Evolutionary conservation across 2,797 vertebrate genomes (phyloP).

Genomic region (Sebastes oblongus): DNA sequence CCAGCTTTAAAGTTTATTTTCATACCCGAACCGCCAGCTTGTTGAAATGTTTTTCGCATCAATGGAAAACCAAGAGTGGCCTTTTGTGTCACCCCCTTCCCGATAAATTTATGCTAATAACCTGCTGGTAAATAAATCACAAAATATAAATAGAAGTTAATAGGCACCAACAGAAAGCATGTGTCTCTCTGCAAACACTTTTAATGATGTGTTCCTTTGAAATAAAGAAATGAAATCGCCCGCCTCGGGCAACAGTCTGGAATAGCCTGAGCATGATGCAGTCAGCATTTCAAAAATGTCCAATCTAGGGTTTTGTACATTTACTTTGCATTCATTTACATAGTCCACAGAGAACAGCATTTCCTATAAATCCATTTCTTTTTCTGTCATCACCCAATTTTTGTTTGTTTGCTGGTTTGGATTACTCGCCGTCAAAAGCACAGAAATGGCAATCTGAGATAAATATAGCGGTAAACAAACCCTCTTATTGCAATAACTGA

Average conservation of each 20-base stretch:
- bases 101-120: slow-evolving; percentile 60
- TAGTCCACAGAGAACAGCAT: slow-evolving; percentile 34
- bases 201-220: slow-evolving; percentile 74
- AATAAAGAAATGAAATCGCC: slow-evolving; percentile 69
- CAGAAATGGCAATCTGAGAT: slow-evolving; percentile 6
- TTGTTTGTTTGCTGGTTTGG: slow-evolving; percentile 7
- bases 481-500: background rate
- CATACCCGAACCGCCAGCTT: background rate
- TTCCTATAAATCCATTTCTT: slow-evolving; percentile 33
- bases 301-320: slow-evolving; percentile 46
- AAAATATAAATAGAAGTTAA: slow-evolving; percentile 72
- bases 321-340: slow-evolving; percentile 60
- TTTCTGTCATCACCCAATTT: slow-evolving; percentile 20
- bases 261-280: slow-evolving; percentile 47
- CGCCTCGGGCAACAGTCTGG: slow-evolving; percentile 53
- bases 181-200: slow-evolving; percentile 62
- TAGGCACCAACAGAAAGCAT: slow-evolving; percentile 59
- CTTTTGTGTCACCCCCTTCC: slow-evolving; percentile 46
- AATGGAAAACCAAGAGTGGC: slow-evolving; percentile 21
- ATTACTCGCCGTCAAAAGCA: slow-evolving; percentile 14
- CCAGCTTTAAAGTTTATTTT: slow-evolving; percentile 14
- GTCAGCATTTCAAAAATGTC: slow-evolving; percentile 65
- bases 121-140: slow-evolving; percentile 69
- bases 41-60: background rate
- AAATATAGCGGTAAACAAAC: slow-evolving; percentile 24